A percentile compares a stretch with the other conserved stretches of the same genome.
Conservation (phyloP, 2,113 vertebrate species). For the Clarias magur region DNA sequence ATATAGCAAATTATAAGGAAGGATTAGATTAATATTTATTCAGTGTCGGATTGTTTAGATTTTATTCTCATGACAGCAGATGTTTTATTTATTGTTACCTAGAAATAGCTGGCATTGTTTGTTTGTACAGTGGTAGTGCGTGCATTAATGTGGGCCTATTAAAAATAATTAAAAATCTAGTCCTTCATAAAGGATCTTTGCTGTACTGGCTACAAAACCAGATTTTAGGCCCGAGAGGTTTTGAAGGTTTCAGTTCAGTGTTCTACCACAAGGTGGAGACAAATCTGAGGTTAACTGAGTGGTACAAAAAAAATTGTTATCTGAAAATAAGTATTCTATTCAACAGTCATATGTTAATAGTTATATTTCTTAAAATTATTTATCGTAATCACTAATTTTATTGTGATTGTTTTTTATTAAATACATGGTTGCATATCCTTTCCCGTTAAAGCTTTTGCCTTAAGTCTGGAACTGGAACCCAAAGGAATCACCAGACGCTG, state of each 20-base stretch:
- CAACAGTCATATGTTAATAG: background rate
- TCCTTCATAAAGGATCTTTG: too few relatives aligned
- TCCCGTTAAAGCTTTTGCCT: background rate
- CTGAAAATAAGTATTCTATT: background rate
- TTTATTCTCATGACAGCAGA: background rate
- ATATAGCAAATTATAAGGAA: background rate
- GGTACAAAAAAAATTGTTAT: background rate
- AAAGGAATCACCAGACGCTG: background rate
- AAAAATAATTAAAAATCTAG: background rate
- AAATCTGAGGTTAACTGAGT: background rate
- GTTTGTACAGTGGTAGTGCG: background rate
- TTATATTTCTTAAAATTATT: background rate
- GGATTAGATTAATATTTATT: background rate
- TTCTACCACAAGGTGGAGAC: conserved; percentile 15
- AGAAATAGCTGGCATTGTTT: background rate
- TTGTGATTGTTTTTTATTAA: background rate
- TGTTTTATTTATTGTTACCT: background rate
- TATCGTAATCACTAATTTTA: background rate
- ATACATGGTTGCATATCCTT: background rate
- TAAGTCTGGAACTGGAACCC: background rate
- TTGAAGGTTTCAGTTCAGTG: background rate
- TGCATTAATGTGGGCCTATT: background rate
- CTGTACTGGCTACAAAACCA: background rate
- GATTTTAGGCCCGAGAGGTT: background rate
- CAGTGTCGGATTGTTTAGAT: background rate